These are phyloP conservation scores for Amphiprion percula DNA, from an alignment of 2,113 vertebrate genomes.

Conservation along the genomic window DNA sequence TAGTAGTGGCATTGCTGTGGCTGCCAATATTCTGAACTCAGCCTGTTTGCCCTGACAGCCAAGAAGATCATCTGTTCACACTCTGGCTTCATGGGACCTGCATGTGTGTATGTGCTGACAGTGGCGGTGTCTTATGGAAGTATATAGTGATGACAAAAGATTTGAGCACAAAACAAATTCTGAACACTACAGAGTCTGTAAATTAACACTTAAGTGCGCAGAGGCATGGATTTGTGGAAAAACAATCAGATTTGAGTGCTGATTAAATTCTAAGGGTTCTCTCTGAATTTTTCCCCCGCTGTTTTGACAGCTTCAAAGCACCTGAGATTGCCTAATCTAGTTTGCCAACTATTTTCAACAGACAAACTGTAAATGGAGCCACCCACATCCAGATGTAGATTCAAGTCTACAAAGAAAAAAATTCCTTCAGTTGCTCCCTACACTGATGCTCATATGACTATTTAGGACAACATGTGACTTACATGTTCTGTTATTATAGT, in stretches of 20 bases:
- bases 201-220: not conserved
- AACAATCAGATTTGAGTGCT: not conserved
- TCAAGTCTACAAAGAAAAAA: not conserved
- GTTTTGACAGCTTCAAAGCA: not conserved
- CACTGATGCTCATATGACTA: not conserved
- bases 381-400: not conserved
- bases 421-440: not conserved
- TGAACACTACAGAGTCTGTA: not conserved
- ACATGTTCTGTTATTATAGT: not conserved
- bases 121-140: constrained; percentile 2
- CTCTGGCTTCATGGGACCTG: constrained; percentile 42
- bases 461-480: not conserved
- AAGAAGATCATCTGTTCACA: constrained; percentile 67
- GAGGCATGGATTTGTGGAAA: not conserved
- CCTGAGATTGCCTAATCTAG: too few relatives aligned
- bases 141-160: not conserved
- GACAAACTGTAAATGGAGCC: not conserved
- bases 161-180: constrained; percentile 5
- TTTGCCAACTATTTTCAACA: not conserved
- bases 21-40: constrained; percentile 61
- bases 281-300: too few relatives aligned
- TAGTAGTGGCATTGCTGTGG: constrained; percentile 54
- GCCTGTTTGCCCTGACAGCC: constrained; percentile 65
- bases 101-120: constrained; percentile 20
- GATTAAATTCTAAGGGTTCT: too few relatives aligned